Percentiles rank a stretch among this genome's conserved stretches.
These are phyloP conservation scores for Cydia strobilella DNA, from an alignment of 1,140 invertebrate species.

Conservation along the genomic window DNA sequence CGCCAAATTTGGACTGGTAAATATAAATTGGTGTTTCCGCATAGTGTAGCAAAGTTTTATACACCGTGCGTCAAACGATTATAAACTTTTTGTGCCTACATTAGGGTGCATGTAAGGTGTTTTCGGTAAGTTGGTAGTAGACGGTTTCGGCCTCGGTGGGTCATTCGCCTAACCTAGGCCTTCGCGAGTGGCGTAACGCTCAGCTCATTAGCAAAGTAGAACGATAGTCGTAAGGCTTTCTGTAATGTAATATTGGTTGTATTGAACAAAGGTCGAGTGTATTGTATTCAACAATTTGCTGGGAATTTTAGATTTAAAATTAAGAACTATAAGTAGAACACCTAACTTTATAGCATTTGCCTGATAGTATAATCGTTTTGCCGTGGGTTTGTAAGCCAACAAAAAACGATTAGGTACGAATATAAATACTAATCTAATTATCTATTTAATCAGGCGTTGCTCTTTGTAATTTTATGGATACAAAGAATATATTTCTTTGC, in stretches of 20 bases:
- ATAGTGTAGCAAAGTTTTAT: conserved; percentile 2
- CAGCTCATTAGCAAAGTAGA: conserved; percentile 24
- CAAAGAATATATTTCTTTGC: too few species aligned
- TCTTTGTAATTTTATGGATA: too few species aligned
- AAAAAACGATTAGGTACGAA: too few species aligned
- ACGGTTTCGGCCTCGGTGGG: conserved; percentile 62
- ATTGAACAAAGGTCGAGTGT: neutral
- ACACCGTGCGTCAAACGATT: neutral
- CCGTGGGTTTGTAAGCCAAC: too few species aligned
- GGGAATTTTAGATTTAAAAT: too few species aligned
- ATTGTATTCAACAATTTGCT: too few species aligned
- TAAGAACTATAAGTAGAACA: too few species aligned
- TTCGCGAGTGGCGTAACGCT: conserved; percentile 48
- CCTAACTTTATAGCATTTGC: too few species aligned
- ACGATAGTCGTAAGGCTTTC: conserved; percentile 18
- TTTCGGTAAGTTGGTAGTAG: conserved; percentile 43
- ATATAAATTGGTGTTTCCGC: conserved; percentile 17
- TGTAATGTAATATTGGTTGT: conserved; percentile 10
- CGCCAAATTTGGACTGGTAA: neutral
- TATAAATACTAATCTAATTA: too few species aligned
- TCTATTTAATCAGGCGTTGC: too few species aligned
- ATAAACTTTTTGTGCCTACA: neutral
- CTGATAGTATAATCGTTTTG: too few species aligned
- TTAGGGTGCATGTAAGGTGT: neutral
- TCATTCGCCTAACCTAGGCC: conserved; percentile 58